Percentiles rank a stretch among this genome's conserved stretches.
Evolutionary conservation across 2,113 vertebrate genomes (phyloP).

Genomic region (Regulus satrapa): DNA sequence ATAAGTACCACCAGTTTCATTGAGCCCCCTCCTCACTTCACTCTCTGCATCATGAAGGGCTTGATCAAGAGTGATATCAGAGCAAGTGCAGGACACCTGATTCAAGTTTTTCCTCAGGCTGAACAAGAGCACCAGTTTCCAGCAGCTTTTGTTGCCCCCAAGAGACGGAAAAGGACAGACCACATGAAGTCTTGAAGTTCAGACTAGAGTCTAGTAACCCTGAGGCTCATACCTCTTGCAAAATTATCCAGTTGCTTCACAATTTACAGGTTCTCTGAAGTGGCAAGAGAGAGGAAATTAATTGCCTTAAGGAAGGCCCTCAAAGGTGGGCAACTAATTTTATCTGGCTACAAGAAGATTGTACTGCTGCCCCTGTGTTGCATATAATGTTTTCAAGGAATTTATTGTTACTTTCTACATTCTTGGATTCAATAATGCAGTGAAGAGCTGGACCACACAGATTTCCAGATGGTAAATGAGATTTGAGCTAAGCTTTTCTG

Average conservation of each 20-base stretch:
- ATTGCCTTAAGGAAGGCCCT: background rate
- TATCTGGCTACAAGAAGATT: background rate
- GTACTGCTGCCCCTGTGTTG: background rate
- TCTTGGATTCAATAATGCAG: background rate
- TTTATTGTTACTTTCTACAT: background rate
- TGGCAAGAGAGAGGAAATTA: background rate
- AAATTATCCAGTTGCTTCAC: background rate
- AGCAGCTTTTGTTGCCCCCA: background rate
- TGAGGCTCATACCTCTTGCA: background rate
- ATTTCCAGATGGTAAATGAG: constrained; percentile 40
- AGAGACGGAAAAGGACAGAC: background rate
- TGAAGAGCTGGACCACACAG: constrained; percentile 49
- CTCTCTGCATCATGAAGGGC: background rate
- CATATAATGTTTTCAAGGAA: background rate
- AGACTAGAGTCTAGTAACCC: background rate
- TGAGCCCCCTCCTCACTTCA: background rate
- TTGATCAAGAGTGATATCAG: background rate
- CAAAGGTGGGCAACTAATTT: background rate
- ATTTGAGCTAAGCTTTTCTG: constrained; percentile 22
- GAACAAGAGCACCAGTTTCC: background rate
- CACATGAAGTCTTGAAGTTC: background rate
- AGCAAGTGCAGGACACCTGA: background rate
- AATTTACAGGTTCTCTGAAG: background rate
- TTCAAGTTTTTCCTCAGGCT: background rate
- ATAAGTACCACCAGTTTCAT: background rate